A percentile compares a stretch with the other conserved stretches of the same genome.
These are phyloP conservation scores for Colossoma macropomum DNA, from an alignment of 2,113 vertebrate genomes.

Conservation along the genomic window DNA sequence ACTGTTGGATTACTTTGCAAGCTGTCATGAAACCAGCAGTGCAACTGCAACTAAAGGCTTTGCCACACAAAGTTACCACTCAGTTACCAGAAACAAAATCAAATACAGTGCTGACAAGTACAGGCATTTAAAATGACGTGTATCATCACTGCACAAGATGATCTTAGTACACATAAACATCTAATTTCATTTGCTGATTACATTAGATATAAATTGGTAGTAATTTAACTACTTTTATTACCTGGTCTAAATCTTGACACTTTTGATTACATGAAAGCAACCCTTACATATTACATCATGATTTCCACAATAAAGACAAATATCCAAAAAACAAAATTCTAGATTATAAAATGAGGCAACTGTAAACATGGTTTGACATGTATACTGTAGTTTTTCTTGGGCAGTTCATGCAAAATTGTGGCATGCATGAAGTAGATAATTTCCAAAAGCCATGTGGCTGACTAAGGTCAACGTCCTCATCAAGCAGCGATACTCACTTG, in stretches of 20 bases:
- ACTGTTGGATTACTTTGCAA: constrained; percentile 5
- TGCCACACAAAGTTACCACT: neutral
- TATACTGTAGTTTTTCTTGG: neutral
- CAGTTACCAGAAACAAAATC: neutral
- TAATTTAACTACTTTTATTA: neutral
- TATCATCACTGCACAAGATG: neutral
- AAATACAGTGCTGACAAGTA: neutral
- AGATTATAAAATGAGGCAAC: neutral
- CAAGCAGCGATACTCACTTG: neutral
- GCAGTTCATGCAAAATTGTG: neutral
- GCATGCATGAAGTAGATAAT: neutral
- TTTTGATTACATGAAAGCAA: neutral
- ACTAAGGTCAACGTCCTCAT: constrained; percentile 10
- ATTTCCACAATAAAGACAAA: neutral
- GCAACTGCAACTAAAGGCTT: neutral
- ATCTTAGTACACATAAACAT: neutral
- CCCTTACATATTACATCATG: no score
- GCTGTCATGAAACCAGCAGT: neutral
- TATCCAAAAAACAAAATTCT: no score
- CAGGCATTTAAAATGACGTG: neutral
- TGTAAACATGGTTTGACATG: neutral
- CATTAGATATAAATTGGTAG: neutral
- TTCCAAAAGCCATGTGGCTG: neutral
- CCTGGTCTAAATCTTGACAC: neutral
- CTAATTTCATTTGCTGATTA: no score